Evolutionary conservation across 2,888 invertebrate species (phyloP).

Genomic region (Conus canariensis): DNA sequence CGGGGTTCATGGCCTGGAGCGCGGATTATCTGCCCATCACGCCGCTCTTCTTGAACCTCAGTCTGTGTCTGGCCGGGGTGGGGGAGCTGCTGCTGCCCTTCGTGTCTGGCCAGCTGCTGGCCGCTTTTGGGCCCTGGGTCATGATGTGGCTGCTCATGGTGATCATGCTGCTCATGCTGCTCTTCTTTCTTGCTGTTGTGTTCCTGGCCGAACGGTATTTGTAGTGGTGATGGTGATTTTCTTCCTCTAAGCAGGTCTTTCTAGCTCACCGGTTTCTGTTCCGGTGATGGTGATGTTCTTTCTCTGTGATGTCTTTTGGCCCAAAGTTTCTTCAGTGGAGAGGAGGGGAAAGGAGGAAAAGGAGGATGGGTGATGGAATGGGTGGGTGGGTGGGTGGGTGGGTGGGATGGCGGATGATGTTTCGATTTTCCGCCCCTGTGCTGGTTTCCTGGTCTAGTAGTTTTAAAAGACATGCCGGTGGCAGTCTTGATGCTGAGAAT

Average conservation of each 20-base stretch:
- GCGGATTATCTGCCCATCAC: constrained; percentile 38
- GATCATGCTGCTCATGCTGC: constrained; percentile 23
- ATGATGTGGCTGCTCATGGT: constrained; percentile 40
- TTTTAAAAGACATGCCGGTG: too few species aligned
- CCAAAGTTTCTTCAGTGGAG: too few species aligned
- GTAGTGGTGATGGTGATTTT: background rate
- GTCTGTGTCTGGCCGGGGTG: constrained; percentile 44
- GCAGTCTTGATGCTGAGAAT: too few species aligned
- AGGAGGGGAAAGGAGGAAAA: too few species aligned
- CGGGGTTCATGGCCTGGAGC: constrained; percentile 47
- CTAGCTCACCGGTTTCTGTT: background rate
- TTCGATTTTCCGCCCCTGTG: too few species aligned
- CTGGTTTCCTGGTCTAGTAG: too few species aligned
- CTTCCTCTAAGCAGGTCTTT: background rate
- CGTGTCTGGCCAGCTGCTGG: constrained; percentile 41
- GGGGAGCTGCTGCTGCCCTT: constrained; percentile 50
- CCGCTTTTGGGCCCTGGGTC: constrained; percentile 6
- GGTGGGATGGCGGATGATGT: too few species aligned
- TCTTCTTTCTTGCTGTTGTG: constrained; percentile 30
- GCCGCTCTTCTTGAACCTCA: constrained; percentile 40
- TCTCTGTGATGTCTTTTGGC: too few species aligned
- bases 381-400: too few species aligned
- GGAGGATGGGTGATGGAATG: too few species aligned
- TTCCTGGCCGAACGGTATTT: background rate
- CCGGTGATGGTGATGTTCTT: background rate